These are phyloP conservation scores for Leptinotarsa peninsularis DNA, from an alignment of 2,888 invertebrate genomes.

Conservation along the genomic window DNA sequence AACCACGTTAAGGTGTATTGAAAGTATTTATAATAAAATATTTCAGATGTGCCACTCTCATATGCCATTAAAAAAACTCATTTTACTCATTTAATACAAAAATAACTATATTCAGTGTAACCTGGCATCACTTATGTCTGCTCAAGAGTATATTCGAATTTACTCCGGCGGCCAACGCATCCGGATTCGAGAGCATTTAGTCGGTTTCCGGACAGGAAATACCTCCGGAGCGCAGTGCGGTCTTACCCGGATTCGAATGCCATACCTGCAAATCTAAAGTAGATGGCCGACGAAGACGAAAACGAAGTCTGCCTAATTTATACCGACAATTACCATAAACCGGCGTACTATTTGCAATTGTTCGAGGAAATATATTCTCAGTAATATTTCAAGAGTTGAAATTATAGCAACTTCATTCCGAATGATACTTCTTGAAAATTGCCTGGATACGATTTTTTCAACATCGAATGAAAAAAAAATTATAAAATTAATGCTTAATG, in stretches of 20 bases:
- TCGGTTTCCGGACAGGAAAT: slow-evolving; percentile 63
- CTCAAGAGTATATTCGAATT: slow-evolving; percentile 60
- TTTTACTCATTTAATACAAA: too few species aligned
- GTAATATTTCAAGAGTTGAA: neutral
- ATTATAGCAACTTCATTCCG: neutral
- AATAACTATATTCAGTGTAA: neutral
- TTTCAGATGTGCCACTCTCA: too few species aligned
- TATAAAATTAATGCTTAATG: too few species aligned
- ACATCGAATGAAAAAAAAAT: too few species aligned
- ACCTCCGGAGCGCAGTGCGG: slow-evolving; percentile 59
- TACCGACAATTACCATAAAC: neutral
- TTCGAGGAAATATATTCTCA: neutral
- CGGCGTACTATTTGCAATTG: neutral
- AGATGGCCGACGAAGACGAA: slow-evolving; percentile 8
- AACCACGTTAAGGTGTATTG: too few species aligned
- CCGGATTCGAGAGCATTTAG: slow-evolving; percentile 64
- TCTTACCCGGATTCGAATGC: slow-evolving; percentile 39
- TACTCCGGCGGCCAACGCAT: slow-evolving; percentile 62
- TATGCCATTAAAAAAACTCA: too few species aligned
- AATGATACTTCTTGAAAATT: neutral
- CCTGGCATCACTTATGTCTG: slow-evolving; percentile 11
- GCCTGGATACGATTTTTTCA: too few species aligned
- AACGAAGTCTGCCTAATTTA: slow-evolving; percentile 7
- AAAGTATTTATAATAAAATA: too few species aligned
- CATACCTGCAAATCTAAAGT: slow-evolving; percentile 24